Percentiles rank a stretch among this genome's conserved stretches.
These are phyloP conservation scores for Bucorvus abyssinicus DNA, from an alignment of 2,797 vertebrate genomes.

Conservation along the genomic window DNA sequence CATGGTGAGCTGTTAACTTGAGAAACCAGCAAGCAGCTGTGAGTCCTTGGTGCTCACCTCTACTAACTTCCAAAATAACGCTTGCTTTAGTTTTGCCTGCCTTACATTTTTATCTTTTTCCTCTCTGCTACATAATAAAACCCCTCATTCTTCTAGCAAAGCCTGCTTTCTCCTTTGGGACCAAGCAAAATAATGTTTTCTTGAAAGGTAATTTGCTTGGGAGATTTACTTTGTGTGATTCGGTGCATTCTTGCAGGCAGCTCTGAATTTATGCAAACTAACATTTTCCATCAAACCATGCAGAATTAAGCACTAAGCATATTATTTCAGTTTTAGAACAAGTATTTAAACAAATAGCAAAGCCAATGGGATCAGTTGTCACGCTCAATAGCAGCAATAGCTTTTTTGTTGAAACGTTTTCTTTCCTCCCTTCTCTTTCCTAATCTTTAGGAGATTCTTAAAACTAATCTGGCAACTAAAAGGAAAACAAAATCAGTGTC, in stretches of 20 bases:
- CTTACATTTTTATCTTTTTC: not conserved
- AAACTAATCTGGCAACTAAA: not conserved
- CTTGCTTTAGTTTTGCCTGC: not conserved
- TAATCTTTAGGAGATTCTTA: not conserved
- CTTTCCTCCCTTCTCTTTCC: not conserved
- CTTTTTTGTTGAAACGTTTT: not conserved
- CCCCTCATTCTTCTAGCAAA: not conserved
- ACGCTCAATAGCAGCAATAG: not conserved
- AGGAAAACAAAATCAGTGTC: not conserved
- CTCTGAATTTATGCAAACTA: slow-evolving; percentile 14
- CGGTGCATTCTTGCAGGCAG: not conserved
- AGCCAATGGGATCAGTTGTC: not conserved
- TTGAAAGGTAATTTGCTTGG: slow-evolving; percentile 31
- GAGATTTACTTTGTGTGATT: slow-evolving; percentile 14
- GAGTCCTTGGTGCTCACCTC: not conserved
- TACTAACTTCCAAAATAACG: not conserved
- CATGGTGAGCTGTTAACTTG: not conserved
- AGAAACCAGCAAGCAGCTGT: not conserved
- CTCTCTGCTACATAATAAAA: not conserved
- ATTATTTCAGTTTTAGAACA: not conserved
- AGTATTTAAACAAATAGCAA: not conserved
- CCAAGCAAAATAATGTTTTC: not conserved
- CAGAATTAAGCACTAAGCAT: not conserved
- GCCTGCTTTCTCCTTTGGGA: not conserved
- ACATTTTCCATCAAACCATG: not conserved